A percentile compares a stretch with the other conserved stretches of the same genome.
phyloP scores from a whole-genome alignment of 2,113 vertebrate species.

The Rhinichthys klamathensis region DNA sequence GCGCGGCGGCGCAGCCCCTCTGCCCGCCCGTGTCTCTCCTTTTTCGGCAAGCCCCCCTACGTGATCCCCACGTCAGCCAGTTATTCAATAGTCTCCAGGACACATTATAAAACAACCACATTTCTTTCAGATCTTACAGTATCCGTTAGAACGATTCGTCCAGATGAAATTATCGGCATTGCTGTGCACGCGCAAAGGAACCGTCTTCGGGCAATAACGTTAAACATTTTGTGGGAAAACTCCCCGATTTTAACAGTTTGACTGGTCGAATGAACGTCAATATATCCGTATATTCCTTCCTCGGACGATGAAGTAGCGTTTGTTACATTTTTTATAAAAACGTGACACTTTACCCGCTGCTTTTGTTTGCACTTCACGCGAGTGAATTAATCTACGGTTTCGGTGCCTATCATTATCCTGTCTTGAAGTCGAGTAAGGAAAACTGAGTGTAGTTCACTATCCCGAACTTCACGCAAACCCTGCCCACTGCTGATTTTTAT shows the following conservation, averaged over 20 bases:
- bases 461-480: slow-evolving; percentile 57
- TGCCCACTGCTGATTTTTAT: slow-evolving; percentile 58
- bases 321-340: background rate
- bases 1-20: slow-evolving; percentile 48
- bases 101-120: background rate
- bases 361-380: background rate
- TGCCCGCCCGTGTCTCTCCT: slow-evolving; percentile 48
- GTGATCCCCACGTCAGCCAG: slow-evolving; percentile 55
- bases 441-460: slow-evolving; percentile 71
- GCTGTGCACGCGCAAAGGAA: slow-evolving; percentile 45
- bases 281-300: slow-evolving; percentile 8
- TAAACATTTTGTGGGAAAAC: slow-evolving; percentile 46
- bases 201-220: slow-evolving; percentile 39
- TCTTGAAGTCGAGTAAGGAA: slow-evolving; percentile 60
- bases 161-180: slow-evolving; percentile 57
- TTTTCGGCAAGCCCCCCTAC: slow-evolving; percentile 54
- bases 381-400: slow-evolving; percentile 23
- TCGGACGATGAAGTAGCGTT: background rate
- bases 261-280: background rate
- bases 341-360: background rate
- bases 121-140: background rate
- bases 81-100: slow-evolving; percentile 32
- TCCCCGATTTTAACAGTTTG: slow-evolving; percentile 39
- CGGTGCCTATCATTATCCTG: slow-evolving; percentile 44
- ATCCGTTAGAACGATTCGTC: background rate